Evolutionary conservation across 2,888 invertebrate genomes (phyloP).

Genomic region (Drosophila atripex): DNA sequence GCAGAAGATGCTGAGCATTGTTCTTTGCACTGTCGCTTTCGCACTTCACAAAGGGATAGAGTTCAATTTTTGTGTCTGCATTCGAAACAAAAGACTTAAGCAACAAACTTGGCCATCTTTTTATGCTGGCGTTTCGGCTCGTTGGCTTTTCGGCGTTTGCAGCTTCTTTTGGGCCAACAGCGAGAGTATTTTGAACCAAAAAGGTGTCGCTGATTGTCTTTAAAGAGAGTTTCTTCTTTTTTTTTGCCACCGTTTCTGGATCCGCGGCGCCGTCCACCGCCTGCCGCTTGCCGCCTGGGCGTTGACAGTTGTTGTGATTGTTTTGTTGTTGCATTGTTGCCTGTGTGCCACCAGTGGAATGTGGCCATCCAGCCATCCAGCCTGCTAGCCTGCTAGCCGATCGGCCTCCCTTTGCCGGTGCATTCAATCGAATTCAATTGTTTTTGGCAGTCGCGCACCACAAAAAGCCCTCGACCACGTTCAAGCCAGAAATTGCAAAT

Average conservation of each 20-base stretch:
- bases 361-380: conserved; percentile 56
- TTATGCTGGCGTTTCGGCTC: conserved; percentile 23
- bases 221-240: conserved; percentile 78
- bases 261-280: conserved; percentile 71
- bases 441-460: conserved; percentile 79
- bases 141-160: conserved; percentile 5
- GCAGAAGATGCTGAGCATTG: conserved; percentile 60
- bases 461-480: conserved; percentile 34
- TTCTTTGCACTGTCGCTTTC: conserved; percentile 81
- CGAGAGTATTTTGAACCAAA: conserved; percentile 80
- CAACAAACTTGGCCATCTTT: conserved; percentile 74
- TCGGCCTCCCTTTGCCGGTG: conserved; percentile 73
- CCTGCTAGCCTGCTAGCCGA: conserved; percentile 15
- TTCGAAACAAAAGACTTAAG: conserved; percentile 80
- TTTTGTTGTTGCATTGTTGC: conserved; percentile 66
- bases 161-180: conserved; percentile 47
- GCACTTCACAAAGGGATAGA: conserved; percentile 80
- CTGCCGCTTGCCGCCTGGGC: conserved; percentile 58
- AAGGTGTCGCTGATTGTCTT: conserved; percentile 84
- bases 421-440: conserved; percentile 83
- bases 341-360: conserved; percentile 71
- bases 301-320: conserved; percentile 81
- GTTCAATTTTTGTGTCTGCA: conserved; percentile 79
- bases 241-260: conserved; percentile 43
- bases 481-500: conserved; percentile 66